phyloP scores from a whole-genome alignment of 2,888 invertebrate species.

The Ptychoptera contaminata region DNA sequence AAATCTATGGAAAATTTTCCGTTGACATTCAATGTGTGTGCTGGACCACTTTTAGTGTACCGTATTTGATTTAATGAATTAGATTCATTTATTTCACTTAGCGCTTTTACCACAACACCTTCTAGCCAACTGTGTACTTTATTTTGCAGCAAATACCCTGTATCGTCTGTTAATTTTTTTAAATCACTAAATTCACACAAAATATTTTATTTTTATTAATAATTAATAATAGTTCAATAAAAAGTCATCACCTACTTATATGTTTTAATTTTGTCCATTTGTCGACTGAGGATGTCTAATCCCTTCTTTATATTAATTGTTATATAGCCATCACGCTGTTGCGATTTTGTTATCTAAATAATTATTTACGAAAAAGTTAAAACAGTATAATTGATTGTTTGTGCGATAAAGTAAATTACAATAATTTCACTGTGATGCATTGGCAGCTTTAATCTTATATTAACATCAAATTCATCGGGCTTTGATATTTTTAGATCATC shows the following conservation, averaged over 20 bases:
- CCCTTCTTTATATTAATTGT: neutral
- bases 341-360: too few relatives aligned
- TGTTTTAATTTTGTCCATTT: neutral
- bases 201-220: neutral
- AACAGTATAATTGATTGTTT: neutral
- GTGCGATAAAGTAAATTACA: neutral
- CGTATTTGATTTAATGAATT: slow-evolving; percentile 10
- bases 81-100: slow-evolving; percentile 11
- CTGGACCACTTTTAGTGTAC: slow-evolving; percentile 18
- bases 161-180: slow-evolving; percentile 12
- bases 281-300: too few relatives aligned
- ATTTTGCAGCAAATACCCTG: slow-evolving; percentile 15
- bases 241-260: neutral
- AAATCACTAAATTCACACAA: neutral
- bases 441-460: slow-evolving; percentile 17
- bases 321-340: neutral
- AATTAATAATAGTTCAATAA: neutral
- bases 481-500: slow-evolving; percentile 20
- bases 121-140: slow-evolving; percentile 17
- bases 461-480: slow-evolving; percentile 22
- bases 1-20: slow-evolving; percentile 19
- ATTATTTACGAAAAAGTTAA: too few relatives aligned
- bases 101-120: slow-evolving; percentile 12
- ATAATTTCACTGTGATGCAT: slow-evolving; percentile 4
- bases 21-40: slow-evolving; percentile 19